phyloP scores from a whole-genome alignment of 2,888 invertebrate species.

The Aphidius colemani region DNA sequence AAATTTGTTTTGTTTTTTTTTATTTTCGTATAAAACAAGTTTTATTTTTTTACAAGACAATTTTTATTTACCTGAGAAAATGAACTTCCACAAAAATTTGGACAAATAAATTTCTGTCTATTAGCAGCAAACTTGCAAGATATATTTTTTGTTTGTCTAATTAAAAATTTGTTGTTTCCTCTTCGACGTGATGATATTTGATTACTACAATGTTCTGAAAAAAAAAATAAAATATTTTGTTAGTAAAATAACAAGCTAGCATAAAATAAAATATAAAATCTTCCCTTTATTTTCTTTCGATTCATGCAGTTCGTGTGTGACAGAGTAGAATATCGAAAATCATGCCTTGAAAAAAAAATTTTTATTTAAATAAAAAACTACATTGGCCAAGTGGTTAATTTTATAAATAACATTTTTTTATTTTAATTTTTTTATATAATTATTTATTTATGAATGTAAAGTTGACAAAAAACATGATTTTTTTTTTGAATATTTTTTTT shows the following conservation, averaged over 20 bases:
- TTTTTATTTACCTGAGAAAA: slow-evolving; percentile 16
- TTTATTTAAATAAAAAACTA: slow-evolving; percentile 48
- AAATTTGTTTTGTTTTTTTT: too few species aligned
- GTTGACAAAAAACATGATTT: too few species aligned
- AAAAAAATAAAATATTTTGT: slow-evolving; percentile 3
- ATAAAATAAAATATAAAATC: neutral
- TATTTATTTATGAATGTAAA: too few species aligned
- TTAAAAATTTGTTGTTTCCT: slow-evolving; percentile 11
- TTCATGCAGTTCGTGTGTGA: neutral
- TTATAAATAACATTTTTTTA: too few species aligned
- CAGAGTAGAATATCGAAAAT: slow-evolving; percentile 42
- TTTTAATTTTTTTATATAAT: too few species aligned
- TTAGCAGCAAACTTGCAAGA: slow-evolving; percentile 6
- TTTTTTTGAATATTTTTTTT: too few species aligned
- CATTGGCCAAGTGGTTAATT: slow-evolving; percentile 9
- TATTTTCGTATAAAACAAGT: too few species aligned
- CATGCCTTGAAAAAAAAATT: slow-evolving; percentile 50
- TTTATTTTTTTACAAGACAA: too few species aligned
- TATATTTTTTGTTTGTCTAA: slow-evolving; percentile 6
- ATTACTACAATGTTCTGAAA: slow-evolving; percentile 24
- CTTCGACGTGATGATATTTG: neutral
- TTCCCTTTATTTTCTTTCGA: neutral
- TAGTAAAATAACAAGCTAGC: neutral
- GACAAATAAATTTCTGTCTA: slow-evolving; percentile 23
- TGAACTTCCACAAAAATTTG: slow-evolving; percentile 27